Conservation (phyloP, 2,113 vertebrate species). For the Proteles cristata region DNA sequence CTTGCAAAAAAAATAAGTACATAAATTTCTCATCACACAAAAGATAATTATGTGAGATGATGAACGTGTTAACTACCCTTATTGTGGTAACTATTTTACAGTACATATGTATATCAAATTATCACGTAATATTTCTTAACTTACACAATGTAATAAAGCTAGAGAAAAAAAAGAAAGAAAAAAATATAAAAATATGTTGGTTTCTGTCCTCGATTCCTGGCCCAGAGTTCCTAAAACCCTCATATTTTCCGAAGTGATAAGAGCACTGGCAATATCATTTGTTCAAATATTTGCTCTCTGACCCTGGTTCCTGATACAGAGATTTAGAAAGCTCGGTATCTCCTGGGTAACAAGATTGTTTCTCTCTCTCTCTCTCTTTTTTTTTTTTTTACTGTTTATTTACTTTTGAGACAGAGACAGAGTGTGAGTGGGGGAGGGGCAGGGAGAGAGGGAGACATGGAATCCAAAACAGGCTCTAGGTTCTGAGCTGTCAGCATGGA, state of each 20-base stretch:
- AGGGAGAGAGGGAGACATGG: no score
- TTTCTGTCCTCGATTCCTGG: background rate
- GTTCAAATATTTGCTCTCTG: background rate
- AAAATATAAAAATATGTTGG: background rate
- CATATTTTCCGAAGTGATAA: background rate
- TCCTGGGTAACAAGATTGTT: background rate
- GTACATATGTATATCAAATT: background rate
- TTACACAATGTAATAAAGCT: background rate
- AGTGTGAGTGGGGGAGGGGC: no score
- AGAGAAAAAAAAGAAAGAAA: background rate
- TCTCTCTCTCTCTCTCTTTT: no score
- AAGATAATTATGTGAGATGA: background rate
- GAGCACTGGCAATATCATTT: background rate
- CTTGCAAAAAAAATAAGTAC: background rate
- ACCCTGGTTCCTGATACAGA: background rate
- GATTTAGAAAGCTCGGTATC: background rate
- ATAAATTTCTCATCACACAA: background rate
- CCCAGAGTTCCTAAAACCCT: background rate
- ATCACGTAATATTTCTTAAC: background rate
- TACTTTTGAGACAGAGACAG: no score
- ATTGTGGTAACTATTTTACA: background rate
- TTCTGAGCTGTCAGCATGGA: no score
- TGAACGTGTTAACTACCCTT: background rate
- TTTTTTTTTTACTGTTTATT: no score
- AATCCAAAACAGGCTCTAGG: no score